These are phyloP conservation scores for Semicossyphus pulcher DNA, from an alignment of 2,113 vertebrate genomes.

Conservation along the genomic window DNA sequence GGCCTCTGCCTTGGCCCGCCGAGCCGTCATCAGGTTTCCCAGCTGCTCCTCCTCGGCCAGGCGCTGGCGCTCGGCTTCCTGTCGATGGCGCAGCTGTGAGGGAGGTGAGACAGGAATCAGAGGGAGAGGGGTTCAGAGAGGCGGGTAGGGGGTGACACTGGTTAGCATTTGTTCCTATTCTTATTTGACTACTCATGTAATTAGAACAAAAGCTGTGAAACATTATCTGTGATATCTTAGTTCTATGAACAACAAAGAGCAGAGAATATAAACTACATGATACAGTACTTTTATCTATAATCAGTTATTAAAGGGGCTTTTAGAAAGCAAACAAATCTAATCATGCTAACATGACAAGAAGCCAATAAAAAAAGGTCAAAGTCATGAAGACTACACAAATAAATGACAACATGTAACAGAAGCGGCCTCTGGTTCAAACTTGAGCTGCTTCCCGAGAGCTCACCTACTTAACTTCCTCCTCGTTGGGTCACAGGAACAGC, in stretches of 20 bases:
- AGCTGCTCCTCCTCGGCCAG: slow-evolving; percentile 92
- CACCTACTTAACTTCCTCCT: slow-evolving; percentile 13
- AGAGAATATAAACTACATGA: neutral
- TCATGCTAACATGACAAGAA: neutral
- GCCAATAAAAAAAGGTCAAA: neutral
- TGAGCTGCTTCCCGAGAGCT: neutral
- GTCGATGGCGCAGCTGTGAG: slow-evolving; percentile 87
- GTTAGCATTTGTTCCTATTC: neutral
- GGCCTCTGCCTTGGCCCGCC: slow-evolving; percentile 93
- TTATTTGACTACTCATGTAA: neutral
- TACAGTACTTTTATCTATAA: neutral
- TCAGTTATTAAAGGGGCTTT: neutral
- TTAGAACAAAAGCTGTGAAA: slow-evolving; percentile 9
- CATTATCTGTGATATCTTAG: no score
- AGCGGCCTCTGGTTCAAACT: neutral
- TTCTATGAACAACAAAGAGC: slow-evolving; percentile 1
- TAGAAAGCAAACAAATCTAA: neutral
- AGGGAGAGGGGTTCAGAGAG: slow-evolving; percentile 33
- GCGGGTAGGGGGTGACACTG: slow-evolving; percentile 10
- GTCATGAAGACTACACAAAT: neutral
- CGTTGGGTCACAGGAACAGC: neutral
- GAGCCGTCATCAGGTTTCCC: slow-evolving; percentile 95
- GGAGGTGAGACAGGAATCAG: neutral
- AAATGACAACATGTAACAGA: slow-evolving; percentile 8
- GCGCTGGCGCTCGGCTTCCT: slow-evolving; percentile 91